These are phyloP conservation scores for Biston betularia DNA, from an alignment of 2,888 invertebrate species.

Conservation along the genomic window DNA sequence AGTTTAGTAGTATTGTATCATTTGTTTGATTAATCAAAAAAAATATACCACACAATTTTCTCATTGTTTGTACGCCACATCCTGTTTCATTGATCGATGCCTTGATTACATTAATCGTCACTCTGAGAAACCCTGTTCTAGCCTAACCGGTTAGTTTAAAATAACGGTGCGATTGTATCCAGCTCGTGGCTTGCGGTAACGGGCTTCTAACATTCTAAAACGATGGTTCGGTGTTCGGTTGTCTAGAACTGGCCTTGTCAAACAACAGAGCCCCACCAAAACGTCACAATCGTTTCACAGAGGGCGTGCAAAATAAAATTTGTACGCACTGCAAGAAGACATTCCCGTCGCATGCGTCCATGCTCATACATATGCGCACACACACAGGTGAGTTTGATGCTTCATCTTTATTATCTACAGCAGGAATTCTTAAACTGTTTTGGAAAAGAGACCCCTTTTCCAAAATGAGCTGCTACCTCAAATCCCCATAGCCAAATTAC, in stretches of 20 bases:
- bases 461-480: too few species aligned
- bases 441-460: too few species aligned
- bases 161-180: constrained; percentile 19
- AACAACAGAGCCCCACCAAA: constrained; percentile 90
- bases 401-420: too few species aligned
- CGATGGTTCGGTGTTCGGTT: constrained; percentile 80
- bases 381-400: constrained; percentile 85
- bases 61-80: too few species aligned
- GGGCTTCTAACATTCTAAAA: constrained; percentile 58
- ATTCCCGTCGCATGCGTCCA: constrained; percentile 92
- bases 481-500: too few species aligned
- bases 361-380: constrained; percentile 91
- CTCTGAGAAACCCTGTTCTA: too few species aligned
- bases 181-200: constrained; percentile 10
- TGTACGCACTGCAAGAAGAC: constrained; percentile 90
- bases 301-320: constrained; percentile 85
- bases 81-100: neutral
- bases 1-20: too few species aligned
- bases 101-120: neutral
- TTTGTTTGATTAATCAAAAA: too few species aligned
- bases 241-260: constrained; percentile 91
- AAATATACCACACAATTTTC: too few species aligned
- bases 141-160: neutral
- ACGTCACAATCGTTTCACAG: constrained; percentile 86
- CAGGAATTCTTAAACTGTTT: too few species aligned